Evolutionary conservation across 2,888 invertebrate genomes (phyloP).

Genomic region (Odontothrips loti): DNA sequence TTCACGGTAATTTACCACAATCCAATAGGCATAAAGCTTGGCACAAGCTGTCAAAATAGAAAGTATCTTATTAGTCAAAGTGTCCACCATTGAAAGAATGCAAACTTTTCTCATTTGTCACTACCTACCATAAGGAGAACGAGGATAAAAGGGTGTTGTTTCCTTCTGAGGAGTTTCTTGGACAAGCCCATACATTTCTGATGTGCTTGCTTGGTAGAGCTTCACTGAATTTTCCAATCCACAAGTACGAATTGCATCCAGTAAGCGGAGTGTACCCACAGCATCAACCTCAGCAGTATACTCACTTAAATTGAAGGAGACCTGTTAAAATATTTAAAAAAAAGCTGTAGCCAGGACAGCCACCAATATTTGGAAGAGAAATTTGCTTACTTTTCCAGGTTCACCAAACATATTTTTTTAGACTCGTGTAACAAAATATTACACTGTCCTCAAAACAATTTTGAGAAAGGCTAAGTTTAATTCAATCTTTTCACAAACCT

Average conservation of each 20-base stretch:
- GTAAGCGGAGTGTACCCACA: conserved; percentile 82
- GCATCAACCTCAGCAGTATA: conserved; percentile 98
- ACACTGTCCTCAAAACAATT: no score
- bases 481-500: conserved; percentile 57
- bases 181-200: conserved; percentile 91
- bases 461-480: no score
- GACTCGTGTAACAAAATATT: background rate
- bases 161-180: conserved; percentile 90
- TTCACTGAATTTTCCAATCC: conserved; percentile 73
- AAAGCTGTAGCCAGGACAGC: background rate
- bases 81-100: background rate
- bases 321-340: conserved; percentile 47
- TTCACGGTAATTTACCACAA: conserved; percentile 90
- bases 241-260: conserved; percentile 89
- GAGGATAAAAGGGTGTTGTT: conserved; percentile 91
- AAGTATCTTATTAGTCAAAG: conserved; percentile 22
- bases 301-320: conserved; percentile 96
- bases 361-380: no score
- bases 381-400: background rate
- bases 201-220: conserved; percentile 95
- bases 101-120: background rate
- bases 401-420: background rate
- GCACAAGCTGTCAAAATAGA: conserved; percentile 69
- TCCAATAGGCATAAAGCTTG: conserved; percentile 94
- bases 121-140: conserved; percentile 87